A percentile compares a stretch with the other conserved stretches of the same genome.
Evolutionary conservation across 2,113 vertebrate genomes (phyloP).

Genomic region (Megaceryle maxima): DNA sequence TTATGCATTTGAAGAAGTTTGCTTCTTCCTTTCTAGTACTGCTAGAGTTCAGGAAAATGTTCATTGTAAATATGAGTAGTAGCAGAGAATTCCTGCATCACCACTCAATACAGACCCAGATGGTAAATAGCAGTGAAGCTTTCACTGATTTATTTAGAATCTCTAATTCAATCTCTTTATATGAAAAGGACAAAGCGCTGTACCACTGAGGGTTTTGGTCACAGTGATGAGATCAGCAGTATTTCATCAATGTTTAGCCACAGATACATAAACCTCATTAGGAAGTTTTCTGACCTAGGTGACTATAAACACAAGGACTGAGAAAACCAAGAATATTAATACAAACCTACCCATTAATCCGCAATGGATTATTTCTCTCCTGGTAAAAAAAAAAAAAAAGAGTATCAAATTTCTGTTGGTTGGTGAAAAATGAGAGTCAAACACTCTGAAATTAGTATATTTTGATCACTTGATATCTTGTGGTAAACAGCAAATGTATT

Average conservation of each 20-base stretch:
- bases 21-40: not conserved
- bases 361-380: not conserved
- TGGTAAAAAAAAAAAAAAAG: not conserved
- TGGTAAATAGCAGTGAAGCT: not conserved
- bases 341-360: not conserved
- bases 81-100: not conserved
- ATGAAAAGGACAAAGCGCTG: not conserved
- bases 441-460: not conserved
- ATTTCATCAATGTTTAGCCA: not conserved
- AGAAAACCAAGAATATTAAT: not conserved
- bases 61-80: not conserved
- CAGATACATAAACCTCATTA: not conserved
- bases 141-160: not conserved
- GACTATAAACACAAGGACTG: not conserved
- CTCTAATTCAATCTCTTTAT: not conserved
- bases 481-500: not conserved
- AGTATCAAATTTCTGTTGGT: not conserved
- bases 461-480: not conserved
- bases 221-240: not conserved
- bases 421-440: not conserved
- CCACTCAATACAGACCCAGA: not conserved
- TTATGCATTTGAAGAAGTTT: slow-evolving; percentile 4
- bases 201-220: not conserved
- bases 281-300: not conserved
- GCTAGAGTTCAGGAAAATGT: not conserved